Evolutionary conservation across 2,888 invertebrate species (phyloP).

Genomic region (Sepiola atlantica): DNA sequence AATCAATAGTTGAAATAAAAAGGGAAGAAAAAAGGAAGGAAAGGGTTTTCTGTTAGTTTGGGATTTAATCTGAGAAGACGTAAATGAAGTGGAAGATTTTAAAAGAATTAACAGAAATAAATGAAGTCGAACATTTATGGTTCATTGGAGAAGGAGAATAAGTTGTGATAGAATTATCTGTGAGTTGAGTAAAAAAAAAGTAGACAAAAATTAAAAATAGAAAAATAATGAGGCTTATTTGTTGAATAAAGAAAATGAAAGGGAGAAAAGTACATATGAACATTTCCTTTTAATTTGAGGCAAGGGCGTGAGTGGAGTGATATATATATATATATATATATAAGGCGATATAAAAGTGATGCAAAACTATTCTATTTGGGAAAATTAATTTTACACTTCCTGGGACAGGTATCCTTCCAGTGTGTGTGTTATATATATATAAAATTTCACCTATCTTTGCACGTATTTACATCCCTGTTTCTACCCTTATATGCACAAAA

Average conservation of each 20-base stretch:
- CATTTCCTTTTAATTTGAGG: too few species aligned
- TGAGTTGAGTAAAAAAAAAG: not conserved
- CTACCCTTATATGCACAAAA: too few species aligned
- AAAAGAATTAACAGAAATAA: not conserved
- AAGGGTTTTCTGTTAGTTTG: not conserved
- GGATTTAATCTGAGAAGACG: not conserved
- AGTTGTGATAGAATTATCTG: not conserved
- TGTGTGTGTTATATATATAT: too few species aligned
- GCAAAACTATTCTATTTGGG: too few species aligned
- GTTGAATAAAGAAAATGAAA: not conserved
- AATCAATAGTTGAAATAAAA: not conserved
- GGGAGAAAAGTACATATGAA: too few species aligned
- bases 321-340: too few species aligned
- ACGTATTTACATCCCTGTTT: too few species aligned
- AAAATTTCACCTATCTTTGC: too few species aligned
- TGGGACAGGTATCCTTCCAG: too few species aligned
- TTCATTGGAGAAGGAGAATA: not conserved
- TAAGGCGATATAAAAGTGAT: too few species aligned
- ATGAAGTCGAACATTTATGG: not conserved
- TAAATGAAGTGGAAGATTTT: not conserved
- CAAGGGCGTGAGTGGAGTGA: too few species aligned
- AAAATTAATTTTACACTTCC: too few species aligned
- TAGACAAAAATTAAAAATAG: not conserved
- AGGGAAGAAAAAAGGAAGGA: not conserved
- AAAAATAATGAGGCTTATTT: not conserved